Evolutionary conservation across 2,888 invertebrate genomes (phyloP).

Genomic region (Conops quadrifasciatus): DNA sequence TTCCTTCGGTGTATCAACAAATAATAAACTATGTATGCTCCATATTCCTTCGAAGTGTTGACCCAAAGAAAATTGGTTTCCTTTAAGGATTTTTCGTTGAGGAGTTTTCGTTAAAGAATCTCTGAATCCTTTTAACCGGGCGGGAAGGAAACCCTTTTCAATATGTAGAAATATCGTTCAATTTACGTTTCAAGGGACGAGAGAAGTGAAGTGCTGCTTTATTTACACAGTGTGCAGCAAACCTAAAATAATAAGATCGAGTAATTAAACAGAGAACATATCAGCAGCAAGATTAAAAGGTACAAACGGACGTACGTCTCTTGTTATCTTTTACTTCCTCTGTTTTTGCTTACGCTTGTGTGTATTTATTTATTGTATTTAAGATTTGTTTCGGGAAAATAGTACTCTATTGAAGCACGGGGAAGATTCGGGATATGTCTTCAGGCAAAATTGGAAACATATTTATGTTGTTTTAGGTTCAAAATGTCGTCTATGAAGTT

Average conservation of each 20-base stretch:
- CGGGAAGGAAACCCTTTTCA: background rate
- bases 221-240: conserved; percentile 14
- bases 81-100: background rate
- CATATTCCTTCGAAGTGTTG: too few relatives aligned
- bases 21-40: too few relatives aligned
- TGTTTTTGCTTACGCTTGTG: background rate
- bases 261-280: background rate
- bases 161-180: background rate
- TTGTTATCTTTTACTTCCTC: background rate
- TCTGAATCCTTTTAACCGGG: background rate
- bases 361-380: background rate
- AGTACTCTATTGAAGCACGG: background rate
- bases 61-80: conserved; percentile 1
- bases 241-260: conserved; percentile 21
- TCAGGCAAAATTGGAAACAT: background rate
- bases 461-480: too few relatives aligned
- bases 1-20: too few relatives aligned
- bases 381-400: background rate
- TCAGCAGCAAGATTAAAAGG: too few relatives aligned
- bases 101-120: too few relatives aligned
- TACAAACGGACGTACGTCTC: too few relatives aligned
- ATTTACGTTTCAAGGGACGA: background rate
- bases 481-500: too few relatives aligned
- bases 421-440: background rate
- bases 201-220: background rate